A percentile compares a stretch with the other conserved stretches of the same genome.
phyloP scores from a whole-genome alignment of 1,140 invertebrate genomes.

The Drosophila ogumai region DNA sequence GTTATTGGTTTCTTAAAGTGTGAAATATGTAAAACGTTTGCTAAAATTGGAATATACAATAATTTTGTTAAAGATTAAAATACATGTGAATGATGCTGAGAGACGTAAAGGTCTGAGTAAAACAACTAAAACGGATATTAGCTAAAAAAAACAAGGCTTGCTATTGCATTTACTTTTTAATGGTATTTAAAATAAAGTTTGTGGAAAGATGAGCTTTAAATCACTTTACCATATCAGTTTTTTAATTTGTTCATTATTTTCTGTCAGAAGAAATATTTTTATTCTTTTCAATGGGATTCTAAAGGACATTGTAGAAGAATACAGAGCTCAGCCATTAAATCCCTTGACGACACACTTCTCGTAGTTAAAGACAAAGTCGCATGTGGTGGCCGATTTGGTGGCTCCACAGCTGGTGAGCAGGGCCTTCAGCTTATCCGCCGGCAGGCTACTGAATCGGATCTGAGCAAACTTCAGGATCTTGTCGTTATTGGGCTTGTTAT shows the following conservation, averaged over 20 bases:
- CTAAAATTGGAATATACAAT: conserved; percentile 18
- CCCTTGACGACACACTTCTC: conserved; percentile 62
- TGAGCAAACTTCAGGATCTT: conserved; percentile 53
- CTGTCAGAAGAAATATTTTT: conserved; percentile 4
- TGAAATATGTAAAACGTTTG: conserved; percentile 6
- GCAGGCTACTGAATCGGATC: conserved; percentile 32
- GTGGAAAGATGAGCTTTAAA: no score
- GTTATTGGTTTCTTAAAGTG: neutral
- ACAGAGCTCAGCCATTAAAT: conserved; percentile 12
- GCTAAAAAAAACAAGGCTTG: neutral
- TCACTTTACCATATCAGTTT: no score
- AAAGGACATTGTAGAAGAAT: no score
- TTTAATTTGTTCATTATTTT: no score
- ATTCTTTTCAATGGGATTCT: conserved; percentile 44
- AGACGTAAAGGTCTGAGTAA: neutral
- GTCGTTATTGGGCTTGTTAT: conserved; percentile 41
- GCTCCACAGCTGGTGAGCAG: conserved; percentile 32
- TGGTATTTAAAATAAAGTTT: no score
- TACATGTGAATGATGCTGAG: neutral
- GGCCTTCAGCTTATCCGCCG: conserved; percentile 54
- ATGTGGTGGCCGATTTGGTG: conserved; percentile 19
- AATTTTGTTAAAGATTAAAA: conserved; percentile 34
- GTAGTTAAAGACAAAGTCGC: conserved; percentile 50
- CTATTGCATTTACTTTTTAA: neutral
- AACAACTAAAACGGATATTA: fast-evolving